These are phyloP conservation scores for Cecidostiba fungosa DNA, from an alignment of 2,888 invertebrate species.

Conservation along the genomic window DNA sequence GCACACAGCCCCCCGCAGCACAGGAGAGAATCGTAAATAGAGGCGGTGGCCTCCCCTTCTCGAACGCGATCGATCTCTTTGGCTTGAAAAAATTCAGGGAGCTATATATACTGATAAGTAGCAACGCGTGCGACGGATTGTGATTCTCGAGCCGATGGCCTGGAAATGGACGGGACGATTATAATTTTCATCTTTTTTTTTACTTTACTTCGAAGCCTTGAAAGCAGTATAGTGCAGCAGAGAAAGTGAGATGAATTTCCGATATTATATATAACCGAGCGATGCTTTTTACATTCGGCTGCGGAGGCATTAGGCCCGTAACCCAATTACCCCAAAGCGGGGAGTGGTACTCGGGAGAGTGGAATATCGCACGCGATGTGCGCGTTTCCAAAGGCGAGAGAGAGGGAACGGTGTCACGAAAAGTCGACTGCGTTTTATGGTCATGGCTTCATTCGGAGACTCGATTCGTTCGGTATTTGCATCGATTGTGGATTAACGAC, in stretches of 20 bases:
- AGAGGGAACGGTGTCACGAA: neutral
- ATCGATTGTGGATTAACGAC: neutral
- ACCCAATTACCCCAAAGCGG: constrained; percentile 67
- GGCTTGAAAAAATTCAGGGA: neutral
- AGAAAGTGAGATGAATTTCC: constrained; percentile 72
- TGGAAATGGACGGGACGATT: neutral
- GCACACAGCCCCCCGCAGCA: neutral
- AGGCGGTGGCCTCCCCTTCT: neutral
- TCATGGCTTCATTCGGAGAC: neutral
- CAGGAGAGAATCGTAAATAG: neutral
- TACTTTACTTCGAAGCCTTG: neutral
- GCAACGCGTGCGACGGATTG: neutral
- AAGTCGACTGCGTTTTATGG: neutral
- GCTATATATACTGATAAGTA: neutral
- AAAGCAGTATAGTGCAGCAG: constrained; percentile 1
- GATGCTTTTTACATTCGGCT: constrained; percentile 73
- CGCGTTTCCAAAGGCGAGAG: neutral
- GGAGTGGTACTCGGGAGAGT: constrained; percentile 29
- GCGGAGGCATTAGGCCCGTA: constrained; percentile 72
- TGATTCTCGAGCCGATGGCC: neutral
- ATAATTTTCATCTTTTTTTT: neutral
- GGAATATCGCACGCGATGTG: neutral
- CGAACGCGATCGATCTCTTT: constrained; percentile 16
- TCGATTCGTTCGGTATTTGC: neutral
- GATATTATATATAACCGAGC: constrained; percentile 70